These are phyloP conservation scores for Meiosimyza platycephala DNA, from an alignment of 2,888 invertebrate genomes.

Conservation along the genomic window DNA sequence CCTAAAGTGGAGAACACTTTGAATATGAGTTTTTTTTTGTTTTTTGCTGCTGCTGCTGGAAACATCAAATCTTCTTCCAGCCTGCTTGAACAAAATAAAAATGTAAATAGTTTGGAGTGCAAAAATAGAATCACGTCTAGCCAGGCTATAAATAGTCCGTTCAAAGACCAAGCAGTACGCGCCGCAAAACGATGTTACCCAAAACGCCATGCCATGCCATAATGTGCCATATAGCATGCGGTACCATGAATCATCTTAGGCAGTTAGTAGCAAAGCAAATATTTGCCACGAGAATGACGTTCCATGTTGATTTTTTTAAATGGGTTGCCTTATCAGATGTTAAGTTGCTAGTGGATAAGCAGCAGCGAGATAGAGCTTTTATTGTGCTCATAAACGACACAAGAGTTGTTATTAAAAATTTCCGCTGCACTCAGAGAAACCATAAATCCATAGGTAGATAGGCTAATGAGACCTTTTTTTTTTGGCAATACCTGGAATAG, in stretches of 20 bases:
- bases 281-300: constrained; percentile 15
- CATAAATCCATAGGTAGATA: too few species aligned
- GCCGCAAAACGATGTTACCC: not conserved
- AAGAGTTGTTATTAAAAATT: too few species aligned
- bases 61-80: constrained; percentile 28
- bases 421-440: too few species aligned
- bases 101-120: constrained; percentile 37
- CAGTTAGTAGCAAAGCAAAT: not conserved
- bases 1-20: not conserved
- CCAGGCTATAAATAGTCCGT: constrained; percentile 44
- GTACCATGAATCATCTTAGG: constrained; percentile 19
- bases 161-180: constrained; percentile 1
- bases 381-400: not conserved
- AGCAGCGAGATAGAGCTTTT: not conserved
- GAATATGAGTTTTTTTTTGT: too few species aligned
- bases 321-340: constrained; percentile 1
- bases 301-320: not conserved
- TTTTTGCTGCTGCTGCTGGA: too few species aligned
- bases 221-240: constrained; percentile 1
- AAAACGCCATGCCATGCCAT: not conserved
- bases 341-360: not conserved
- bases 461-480: not conserved
- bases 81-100: constrained; percentile 3
- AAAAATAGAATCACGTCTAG: constrained; percentile 44
- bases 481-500: constrained; percentile 1